phyloP scores from a whole-genome alignment of 2,888 invertebrate species.

The Tenthredo amoena region DNA sequence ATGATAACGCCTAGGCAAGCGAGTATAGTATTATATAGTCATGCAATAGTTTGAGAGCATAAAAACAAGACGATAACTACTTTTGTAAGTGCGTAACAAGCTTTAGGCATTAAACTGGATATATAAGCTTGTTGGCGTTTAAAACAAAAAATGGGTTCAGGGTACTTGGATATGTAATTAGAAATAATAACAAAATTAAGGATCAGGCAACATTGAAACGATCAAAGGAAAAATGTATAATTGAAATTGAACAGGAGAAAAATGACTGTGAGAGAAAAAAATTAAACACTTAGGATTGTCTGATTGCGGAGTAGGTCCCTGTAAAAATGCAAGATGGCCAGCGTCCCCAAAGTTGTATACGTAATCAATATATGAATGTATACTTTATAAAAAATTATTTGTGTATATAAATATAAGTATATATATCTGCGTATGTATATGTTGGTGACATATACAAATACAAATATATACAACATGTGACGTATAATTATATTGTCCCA shows the following conservation, averaged over 20 bases:
- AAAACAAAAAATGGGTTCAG: constrained; percentile 60
- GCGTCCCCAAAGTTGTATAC: constrained; percentile 78
- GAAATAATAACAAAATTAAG: constrained; percentile 73
- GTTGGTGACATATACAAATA: constrained; percentile 51
- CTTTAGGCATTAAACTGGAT: constrained; percentile 64
- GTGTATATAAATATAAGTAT: constrained; percentile 61
- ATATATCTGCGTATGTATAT: constrained; percentile 28
- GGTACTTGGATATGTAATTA: constrained; percentile 66
- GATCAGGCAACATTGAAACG: constrained; percentile 82
- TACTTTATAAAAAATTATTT: constrained; percentile 69
- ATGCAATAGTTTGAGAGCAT: constrained; percentile 38
- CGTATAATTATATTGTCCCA: constrained; percentile 67
- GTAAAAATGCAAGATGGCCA: constrained; percentile 78
- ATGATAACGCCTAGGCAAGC: constrained; percentile 39
- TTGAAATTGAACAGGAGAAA: constrained; percentile 68
- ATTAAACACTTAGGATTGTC: constrained; percentile 78
- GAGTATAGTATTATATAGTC: background rate
- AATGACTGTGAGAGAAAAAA: constrained; percentile 61
- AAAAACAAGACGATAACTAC: constrained; percentile 61
- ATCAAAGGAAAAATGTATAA: constrained; percentile 76
- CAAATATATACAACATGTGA: constrained; percentile 59
- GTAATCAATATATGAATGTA: constrained; percentile 66
- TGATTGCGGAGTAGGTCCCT: constrained; percentile 78
- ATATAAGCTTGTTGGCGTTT: constrained; percentile 66
- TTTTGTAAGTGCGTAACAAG: constrained; percentile 64